Base-by-base conservation (phyloP, 2,797 vertebrate species). In the Taeniopygia guttata region DNA sequence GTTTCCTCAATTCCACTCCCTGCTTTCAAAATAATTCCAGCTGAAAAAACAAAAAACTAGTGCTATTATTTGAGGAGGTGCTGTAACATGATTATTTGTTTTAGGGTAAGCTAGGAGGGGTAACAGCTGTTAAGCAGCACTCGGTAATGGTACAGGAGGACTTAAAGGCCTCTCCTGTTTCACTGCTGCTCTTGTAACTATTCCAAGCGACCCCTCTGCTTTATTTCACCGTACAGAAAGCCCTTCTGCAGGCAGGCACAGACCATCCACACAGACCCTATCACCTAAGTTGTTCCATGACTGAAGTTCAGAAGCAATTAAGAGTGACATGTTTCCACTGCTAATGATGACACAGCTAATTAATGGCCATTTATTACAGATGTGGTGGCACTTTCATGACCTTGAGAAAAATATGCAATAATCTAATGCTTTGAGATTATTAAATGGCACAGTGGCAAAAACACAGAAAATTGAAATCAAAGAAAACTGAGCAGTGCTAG, bases 81-180 rank as follows among this genome's bases (percentile, higher is more conserved):
- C 34, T 67, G 45, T n/a, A 85, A 74, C 56, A 74, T 5, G 13
- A 36, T 43, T 68, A 93, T 36, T 34, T 76, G 75, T 89, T 94
- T 78, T 3, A 69, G 43, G 34, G 29, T 62, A 72, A 88, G 20
- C 43, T 29, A n/a, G 58, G 84, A 43, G 0, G 0, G 0, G 0
- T 13, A 87, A 59, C 20, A 87, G 90, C 83, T 91, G 70, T 86
- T 94, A 66, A 91, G 85, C 58, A 91, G 91, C 66, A 72, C n/a
- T 45, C 11, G 13, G 40, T 34, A 66, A 89, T 25, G 40, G 66
- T 26, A 67, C 36, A 87, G 45, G 54, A 72, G 51, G 40, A 78
- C 42, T 72, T 78, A 55, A 0, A 72, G 16, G 34, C 36, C 66
- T 69, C 79, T 92, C 58, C 40, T 60, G 18, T 80, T 83, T 83